Conservation (phyloP, 1,140 invertebrate genomes). For the Sarcophaga peregrina region DNA sequence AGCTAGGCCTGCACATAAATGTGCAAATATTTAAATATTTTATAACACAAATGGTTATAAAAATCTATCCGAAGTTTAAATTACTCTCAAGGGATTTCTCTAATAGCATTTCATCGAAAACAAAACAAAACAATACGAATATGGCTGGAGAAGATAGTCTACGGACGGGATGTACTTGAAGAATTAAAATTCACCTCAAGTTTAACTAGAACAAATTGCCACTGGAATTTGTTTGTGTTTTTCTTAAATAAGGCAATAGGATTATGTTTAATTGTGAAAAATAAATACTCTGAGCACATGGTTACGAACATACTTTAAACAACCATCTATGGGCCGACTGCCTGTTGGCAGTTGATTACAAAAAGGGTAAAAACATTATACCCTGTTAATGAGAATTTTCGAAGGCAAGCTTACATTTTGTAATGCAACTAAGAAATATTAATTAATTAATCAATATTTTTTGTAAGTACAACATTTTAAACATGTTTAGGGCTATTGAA, state of each 20-base stretch:
- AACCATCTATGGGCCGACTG: too few relatives aligned
- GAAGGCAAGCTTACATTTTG: too few relatives aligned
- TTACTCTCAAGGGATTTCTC: background rate
- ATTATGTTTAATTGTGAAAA: background rate
- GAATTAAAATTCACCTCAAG: background rate
- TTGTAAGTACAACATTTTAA: too few relatives aligned
- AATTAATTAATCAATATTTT: too few relatives aligned
- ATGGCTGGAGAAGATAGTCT: background rate
- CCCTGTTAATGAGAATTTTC: too few relatives aligned
- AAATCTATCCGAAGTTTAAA: background rate
- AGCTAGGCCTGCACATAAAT: background rate
- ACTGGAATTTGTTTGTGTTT: background rate
- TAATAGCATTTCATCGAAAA: background rate
- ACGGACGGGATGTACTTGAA: background rate
- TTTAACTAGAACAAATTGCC: background rate
- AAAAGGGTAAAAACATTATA: too few relatives aligned
- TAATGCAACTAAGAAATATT: too few relatives aligned
- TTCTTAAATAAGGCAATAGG: background rate
- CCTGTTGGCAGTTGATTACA: too few relatives aligned
- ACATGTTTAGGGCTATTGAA: too few relatives aligned
- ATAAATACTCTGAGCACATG: too few relatives aligned
- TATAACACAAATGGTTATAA: background rate
- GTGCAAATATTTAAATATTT: conserved; percentile 10
- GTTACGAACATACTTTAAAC: too few relatives aligned
- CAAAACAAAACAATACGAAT: too few relatives aligned